These are phyloP conservation scores for Prietella phreatophila DNA, from an alignment of 2,113 vertebrate genomes.

Conservation along the genomic window DNA sequence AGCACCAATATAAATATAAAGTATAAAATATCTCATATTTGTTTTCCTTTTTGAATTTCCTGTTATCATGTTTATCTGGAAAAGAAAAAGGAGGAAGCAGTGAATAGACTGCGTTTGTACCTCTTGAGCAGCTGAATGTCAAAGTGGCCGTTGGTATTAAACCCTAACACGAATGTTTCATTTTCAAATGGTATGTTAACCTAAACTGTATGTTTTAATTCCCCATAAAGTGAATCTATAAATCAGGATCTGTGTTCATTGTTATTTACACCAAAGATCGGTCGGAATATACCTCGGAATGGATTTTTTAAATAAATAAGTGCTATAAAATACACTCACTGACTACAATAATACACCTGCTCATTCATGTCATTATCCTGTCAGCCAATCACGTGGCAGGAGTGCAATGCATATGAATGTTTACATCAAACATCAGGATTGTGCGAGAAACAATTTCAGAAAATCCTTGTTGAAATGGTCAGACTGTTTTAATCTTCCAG, in stretches of 20 bases:
- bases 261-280: background rate
- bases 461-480: background rate
- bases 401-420: background rate
- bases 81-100: background rate
- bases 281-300: background rate
- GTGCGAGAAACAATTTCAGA: background rate
- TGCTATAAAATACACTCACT: background rate
- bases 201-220: constrained; percentile 29
- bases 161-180: constrained; percentile 36
- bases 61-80: background rate
- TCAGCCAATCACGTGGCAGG: background rate
- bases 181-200: constrained; percentile 36
- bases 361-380: background rate
- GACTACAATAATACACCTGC: background rate
- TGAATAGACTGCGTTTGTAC: background rate
- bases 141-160: background rate
- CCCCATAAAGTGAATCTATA: constrained; percentile 41
- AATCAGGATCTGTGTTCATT: background rate
- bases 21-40: background rate
- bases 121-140: background rate
- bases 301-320: background rate
- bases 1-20: background rate
- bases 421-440: background rate
- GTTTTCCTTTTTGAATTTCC: background rate
- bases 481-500: background rate